A percentile compares a stretch with the other conserved stretches of the same genome.
Conservation (phyloP, 2,888 invertebrate species). For the Euplagia quadripunctaria region DNA sequence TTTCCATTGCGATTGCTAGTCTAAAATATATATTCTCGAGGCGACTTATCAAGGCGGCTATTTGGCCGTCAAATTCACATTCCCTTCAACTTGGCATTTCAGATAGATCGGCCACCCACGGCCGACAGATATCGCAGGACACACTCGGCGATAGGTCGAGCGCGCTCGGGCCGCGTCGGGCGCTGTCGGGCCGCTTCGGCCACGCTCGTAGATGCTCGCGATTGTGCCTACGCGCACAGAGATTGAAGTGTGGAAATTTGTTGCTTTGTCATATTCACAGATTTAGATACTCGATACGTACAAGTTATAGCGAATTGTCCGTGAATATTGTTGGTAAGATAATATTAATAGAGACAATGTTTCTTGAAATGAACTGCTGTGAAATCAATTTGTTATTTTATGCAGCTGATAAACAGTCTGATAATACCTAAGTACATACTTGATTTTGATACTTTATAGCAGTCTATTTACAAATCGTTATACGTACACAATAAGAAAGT, state of each 20-base stretch:
- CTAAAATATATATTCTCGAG: conserved; percentile 47
- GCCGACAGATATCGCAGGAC: conserved; percentile 51
- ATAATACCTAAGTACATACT: not conserved
- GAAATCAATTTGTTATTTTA: conserved; percentile 33
- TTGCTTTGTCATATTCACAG: conserved; percentile 59
- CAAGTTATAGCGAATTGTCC: conserved; percentile 56
- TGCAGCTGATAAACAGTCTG: conserved; percentile 17
- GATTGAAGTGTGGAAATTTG: conserved; percentile 61
- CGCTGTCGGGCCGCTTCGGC: conserved; percentile 61
- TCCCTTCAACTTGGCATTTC: conserved; percentile 57
- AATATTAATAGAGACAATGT: conserved; percentile 54
- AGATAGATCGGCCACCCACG: conserved; percentile 63
- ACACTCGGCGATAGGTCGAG: conserved; percentile 53
- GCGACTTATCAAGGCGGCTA: conserved; percentile 43
- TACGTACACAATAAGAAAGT: not conserved
- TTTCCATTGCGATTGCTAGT: conserved; percentile 24
- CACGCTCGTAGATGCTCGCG: conserved; percentile 58
- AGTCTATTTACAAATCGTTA: conserved; percentile 1
- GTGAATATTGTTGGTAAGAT: conserved; percentile 51
- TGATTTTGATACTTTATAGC: conserved; percentile 11
- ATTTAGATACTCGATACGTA: conserved; percentile 55
- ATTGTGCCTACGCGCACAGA: conserved; percentile 69
- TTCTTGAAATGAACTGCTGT: conserved; percentile 46
- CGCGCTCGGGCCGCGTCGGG: conserved; percentile 63
- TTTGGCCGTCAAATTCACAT: conserved; percentile 58